Conservation (phyloP, 2,888 invertebrate species). For the Heptascelio sp. region DNA sequence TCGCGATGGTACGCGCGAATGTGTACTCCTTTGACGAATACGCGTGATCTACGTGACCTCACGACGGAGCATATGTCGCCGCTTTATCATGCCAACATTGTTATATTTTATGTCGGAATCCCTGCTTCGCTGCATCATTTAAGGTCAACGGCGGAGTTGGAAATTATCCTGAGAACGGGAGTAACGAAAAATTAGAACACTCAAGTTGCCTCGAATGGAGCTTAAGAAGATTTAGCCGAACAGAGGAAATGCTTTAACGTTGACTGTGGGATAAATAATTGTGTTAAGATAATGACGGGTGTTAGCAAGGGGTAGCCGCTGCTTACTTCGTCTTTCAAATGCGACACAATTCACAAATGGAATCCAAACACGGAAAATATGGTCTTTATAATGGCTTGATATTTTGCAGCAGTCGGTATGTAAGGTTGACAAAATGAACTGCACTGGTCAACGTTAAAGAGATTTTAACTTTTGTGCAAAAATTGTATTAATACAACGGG, state of each 20-base stretch:
- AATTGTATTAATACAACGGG: not conserved
- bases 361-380: too few species aligned
- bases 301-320: too few species aligned
- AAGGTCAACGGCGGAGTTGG: constrained; percentile 11
- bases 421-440: too few species aligned
- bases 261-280: too few species aligned
- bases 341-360: too few species aligned
- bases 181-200: constrained; percentile 6
- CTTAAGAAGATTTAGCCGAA: constrained; percentile 16
- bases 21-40: constrained; percentile 49
- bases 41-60: constrained; percentile 42
- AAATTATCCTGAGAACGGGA: constrained; percentile 38
- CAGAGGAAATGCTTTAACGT: too few species aligned
- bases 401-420: too few species aligned
- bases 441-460: too few species aligned
- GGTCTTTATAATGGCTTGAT: too few species aligned
- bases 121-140: constrained; percentile 26
- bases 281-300: too few species aligned
- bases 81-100: constrained; percentile 51
- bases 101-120: constrained; percentile 38
- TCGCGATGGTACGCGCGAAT: constrained; percentile 58
- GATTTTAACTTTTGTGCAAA: too few species aligned
- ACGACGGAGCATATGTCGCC: constrained; percentile 26
- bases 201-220: not conserved
- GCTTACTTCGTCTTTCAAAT: too few species aligned